phyloP scores from a whole-genome alignment of 2,888 invertebrate genomes.

The Orthonevra nobilis region DNA sequence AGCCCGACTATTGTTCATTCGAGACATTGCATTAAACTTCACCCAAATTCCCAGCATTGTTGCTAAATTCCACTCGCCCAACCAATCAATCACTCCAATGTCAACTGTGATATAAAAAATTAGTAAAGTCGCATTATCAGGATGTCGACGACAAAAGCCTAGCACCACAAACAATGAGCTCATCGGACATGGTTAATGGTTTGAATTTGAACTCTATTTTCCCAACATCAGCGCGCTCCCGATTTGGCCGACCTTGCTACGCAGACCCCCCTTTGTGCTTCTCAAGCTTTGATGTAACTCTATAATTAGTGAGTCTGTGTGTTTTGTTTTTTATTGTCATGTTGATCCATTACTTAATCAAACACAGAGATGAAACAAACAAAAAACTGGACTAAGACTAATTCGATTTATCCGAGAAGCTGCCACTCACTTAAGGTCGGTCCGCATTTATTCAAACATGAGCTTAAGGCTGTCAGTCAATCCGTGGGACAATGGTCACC shows the following conservation, averaged over 20 bases:
- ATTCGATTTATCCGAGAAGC: slow-evolving; percentile 41
- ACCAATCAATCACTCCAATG: no score
- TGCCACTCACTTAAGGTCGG: not conserved
- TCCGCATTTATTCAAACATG: not conserved
- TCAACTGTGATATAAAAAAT: no score
- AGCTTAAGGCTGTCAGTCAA: not conserved
- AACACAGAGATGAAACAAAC: not conserved
- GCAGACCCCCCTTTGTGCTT: slow-evolving; percentile 3
- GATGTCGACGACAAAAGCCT: not conserved
- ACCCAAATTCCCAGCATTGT: no score
- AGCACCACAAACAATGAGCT: not conserved
- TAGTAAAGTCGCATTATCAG: not conserved
- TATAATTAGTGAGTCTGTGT: slow-evolving; percentile 25
- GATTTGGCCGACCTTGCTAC: slow-evolving; percentile 31
- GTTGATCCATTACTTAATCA: slow-evolving; percentile 32
- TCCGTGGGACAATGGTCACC: slow-evolving; percentile 5
- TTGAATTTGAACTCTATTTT: not conserved
- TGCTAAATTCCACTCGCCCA: no score
- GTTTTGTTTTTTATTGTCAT: not conserved
- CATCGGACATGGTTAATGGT: slow-evolving; percentile 3
- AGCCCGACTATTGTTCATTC: no score
- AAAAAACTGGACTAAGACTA: slow-evolving; percentile 34
- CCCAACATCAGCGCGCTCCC: slow-evolving; percentile 30
- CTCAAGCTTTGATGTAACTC: slow-evolving; percentile 34
- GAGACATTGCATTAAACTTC: no score